phyloP scores from a whole-genome alignment of 2,113 vertebrate genomes.

The Syngnathus scovelli region DNA sequence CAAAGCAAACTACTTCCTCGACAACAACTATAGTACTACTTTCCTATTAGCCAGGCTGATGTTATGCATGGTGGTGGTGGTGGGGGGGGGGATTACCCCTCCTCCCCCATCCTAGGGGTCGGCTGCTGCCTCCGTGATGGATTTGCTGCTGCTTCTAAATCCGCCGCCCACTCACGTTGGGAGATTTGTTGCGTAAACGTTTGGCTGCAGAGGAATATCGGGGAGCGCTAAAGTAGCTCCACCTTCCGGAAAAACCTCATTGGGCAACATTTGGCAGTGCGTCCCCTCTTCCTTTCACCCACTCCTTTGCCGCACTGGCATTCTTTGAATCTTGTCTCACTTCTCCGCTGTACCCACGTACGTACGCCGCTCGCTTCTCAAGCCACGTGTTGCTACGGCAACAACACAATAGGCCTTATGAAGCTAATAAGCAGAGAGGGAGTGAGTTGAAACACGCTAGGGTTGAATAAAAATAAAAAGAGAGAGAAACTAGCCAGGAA shows the following conservation, averaged over 20 bases:
- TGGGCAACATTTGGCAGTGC: slow-evolving; percentile 4
- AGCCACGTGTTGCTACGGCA: slow-evolving; percentile 71
- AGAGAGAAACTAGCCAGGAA: slow-evolving; percentile 11
- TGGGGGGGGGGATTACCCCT: too few relatives aligned
- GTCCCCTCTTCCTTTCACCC: slow-evolving; percentile 23
- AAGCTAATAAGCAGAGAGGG: slow-evolving; percentile 64
- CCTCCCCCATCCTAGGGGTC: slow-evolving; percentile 11
- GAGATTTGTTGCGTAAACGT: slow-evolving; percentile 25
- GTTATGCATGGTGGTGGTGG: too few relatives aligned
- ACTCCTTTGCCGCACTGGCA: slow-evolving; percentile 37
- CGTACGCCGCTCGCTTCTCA: slow-evolving; percentile 26
- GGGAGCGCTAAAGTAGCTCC: slow-evolving; percentile 1
- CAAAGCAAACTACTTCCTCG: neutral
- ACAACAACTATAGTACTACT: neutral
- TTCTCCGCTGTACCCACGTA: slow-evolving; percentile 52
- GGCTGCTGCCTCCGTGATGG: slow-evolving; percentile 45
- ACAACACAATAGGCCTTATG: slow-evolving; percentile 68
- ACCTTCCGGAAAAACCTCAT: neutral
- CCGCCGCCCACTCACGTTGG: slow-evolving; percentile 59
- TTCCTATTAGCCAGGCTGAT: neutral
- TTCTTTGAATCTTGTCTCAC: slow-evolving; percentile 52
- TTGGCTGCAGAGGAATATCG: slow-evolving; percentile 2
- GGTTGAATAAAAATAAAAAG: neutral
- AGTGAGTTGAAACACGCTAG: slow-evolving; percentile 17
- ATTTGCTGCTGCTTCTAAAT: slow-evolving; percentile 53